phyloP scores from a whole-genome alignment of 2,797 vertebrate species.

The Dicrostonyx torquatus region DNA sequence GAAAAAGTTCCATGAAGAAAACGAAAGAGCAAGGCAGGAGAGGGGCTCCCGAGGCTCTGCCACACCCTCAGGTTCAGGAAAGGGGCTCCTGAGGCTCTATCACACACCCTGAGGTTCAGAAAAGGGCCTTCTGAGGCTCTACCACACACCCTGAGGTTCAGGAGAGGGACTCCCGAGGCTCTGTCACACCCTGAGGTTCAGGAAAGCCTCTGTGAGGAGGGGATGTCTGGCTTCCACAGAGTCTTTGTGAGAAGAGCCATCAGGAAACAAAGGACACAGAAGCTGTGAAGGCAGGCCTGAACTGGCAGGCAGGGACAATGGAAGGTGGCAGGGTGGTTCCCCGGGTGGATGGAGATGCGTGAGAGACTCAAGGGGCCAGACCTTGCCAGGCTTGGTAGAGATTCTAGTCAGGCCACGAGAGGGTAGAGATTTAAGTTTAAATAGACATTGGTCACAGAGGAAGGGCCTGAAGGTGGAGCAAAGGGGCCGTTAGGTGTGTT shows the following conservation, averaged over 20 bases:
- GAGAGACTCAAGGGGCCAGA: not conserved
- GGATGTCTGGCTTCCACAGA: not conserved
- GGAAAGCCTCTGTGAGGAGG: not conserved
- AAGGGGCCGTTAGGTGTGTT: not conserved
- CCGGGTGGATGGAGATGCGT: accelerated
- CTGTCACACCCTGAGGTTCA: not conserved
- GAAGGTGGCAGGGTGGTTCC: not conserved
- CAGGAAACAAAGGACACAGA: not conserved
- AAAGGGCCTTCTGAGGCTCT: not conserved
- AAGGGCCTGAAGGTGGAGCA: not conserved
- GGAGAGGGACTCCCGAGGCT: no score
- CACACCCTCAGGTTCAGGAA: not conserved
- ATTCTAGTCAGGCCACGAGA: not conserved
- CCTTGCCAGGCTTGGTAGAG: not conserved
- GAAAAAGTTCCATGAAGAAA: not conserved
- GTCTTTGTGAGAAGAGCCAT: not conserved
- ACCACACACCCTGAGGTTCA: not conserved
- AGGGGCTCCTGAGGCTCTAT: no score
- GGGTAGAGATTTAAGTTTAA: not conserved
- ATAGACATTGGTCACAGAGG: not conserved
- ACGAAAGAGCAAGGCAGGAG: not conserved
- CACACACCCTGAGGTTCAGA: not conserved
- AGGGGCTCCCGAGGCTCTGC: no score
- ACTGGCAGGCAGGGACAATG: not conserved
- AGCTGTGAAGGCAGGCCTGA: not conserved